Evolutionary conservation across 2,797 vertebrate species (phyloP), one percentile per base, ranked within the genome.

Genomic region (Tinamus major): DNA sequence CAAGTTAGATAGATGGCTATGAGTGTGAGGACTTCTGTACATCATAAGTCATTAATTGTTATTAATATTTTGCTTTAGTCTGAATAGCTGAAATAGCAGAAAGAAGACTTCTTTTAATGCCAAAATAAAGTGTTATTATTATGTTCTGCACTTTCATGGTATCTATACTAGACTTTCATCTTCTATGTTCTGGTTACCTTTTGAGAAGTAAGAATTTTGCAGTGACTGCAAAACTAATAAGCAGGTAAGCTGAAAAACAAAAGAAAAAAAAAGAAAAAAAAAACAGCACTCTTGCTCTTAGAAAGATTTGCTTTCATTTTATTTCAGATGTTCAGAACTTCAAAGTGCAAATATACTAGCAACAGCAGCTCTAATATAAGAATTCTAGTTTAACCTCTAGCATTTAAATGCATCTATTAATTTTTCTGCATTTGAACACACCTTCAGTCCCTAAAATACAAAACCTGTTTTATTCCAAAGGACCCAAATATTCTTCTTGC

Each of bases 201-300:
- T 59, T 33, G 62, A 23, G 18, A 59, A 84, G 41, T 55, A 71
- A 78, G 29, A 71, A 63, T 64, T 48, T 4, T 3, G 17, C 26
- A 7, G n/a, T 68, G 80, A 26, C 26, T 81, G 39, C 35, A 89
- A 91, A 95, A 71, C 46, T 75, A 91, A 68, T 63, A 79, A 75
- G 26, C 26, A 56, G 20, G 27, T 75, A 72, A 81, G 84, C 3
- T 51, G 41, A 82, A 56, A 56, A 27, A 87, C 20, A 71, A 19
- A 26, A 86, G 35, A 86, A 79, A 68, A 42, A 29, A 49, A 23
- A 46, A n/a, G n/a, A 19, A 46, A 20, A 85, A 85, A 79, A 67
- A 41, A 31, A 53, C 42, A 4, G 5, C 44, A 59, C 55, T 9
- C 10, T 59, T 86, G 42, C 44, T 53, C 11, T 86, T 79, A 78